These are phyloP conservation scores for Anthopleura xanthogrammica DNA, from an alignment of 92 coral and sea anemone genomes.

Conservation along the genomic window DNA sequence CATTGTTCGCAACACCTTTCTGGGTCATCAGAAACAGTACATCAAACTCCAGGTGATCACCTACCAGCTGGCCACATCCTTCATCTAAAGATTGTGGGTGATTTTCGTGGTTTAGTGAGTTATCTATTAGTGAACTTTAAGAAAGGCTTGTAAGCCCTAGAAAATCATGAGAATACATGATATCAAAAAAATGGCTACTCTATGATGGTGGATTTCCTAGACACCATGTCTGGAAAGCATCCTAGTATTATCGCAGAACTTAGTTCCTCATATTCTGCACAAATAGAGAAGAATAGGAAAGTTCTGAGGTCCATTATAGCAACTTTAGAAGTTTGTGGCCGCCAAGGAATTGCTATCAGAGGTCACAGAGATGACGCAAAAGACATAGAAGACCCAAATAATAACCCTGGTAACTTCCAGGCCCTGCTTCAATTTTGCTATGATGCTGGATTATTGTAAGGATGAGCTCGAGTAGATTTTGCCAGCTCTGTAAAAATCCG, in stretches of 20 bases:
- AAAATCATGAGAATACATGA: conserved; percentile 26
- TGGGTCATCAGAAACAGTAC: too few relatives aligned
- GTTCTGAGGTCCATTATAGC: conserved; percentile 53
- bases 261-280: conserved; percentile 43
- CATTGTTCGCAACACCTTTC: too few relatives aligned
- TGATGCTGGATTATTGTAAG: conserved; percentile 62
- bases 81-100: conserved; percentile 12
- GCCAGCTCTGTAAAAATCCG: too few relatives aligned
- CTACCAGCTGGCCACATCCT: too few relatives aligned
- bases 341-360: conserved; percentile 60
- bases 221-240: conserved; percentile 27
- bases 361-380: conserved; percentile 68
- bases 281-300: conserved; percentile 52
- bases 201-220: conserved; percentile 24
- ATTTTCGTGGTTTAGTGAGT: conserved; percentile 10
- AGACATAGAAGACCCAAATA: conserved; percentile 38
- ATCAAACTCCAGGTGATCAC: too few relatives aligned
- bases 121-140: conserved; percentile 10
- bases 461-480: too few relatives aligned
- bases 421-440: conserved; percentile 64
- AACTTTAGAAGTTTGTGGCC: conserved; percentile 62
- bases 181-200: conserved; percentile 17
- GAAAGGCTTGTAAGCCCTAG: conserved; percentile 18
- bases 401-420: conserved; percentile 68
- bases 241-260: conserved; percentile 42